phyloP scores from a whole-genome alignment of 1,140 invertebrate species.

The Pseudobourletiella spinata region DNA sequence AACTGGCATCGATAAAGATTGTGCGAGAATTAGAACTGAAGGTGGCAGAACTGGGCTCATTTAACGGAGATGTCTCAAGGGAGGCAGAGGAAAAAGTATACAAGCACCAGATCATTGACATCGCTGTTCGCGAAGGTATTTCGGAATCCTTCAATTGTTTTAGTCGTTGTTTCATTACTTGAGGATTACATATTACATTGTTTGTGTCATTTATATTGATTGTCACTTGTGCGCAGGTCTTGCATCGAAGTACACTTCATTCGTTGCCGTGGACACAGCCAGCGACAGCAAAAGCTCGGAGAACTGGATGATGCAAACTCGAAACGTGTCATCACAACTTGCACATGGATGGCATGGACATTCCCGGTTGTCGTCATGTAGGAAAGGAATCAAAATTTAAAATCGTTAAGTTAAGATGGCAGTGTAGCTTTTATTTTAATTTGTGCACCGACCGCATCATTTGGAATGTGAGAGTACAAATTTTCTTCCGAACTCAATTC shows the following conservation, averaged over 20 bases:
- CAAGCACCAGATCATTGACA: constrained; percentile 28
- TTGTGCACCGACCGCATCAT: no score
- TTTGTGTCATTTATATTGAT: no score
- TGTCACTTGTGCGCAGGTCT: no score
- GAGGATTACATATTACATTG: no score
- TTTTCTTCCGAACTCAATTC: neutral
- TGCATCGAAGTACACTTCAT: constrained; percentile 35
- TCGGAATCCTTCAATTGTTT: no score
- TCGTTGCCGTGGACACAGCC: constrained; percentile 32
- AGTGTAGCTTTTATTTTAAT: no score
- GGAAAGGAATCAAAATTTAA: no score
- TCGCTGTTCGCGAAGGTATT: constrained; percentile 29
- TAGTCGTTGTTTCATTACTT: no score
- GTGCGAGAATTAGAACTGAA: constrained; percentile 36
- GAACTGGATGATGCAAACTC: constrained; percentile 35
- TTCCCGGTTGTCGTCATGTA: no score
- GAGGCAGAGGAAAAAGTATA: neutral
- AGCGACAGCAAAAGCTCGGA: constrained; percentile 11
- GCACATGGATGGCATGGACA: constrained; percentile 36
- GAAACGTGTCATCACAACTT: constrained; percentile 30
- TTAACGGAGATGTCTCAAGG: neutral
- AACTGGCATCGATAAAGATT: constrained; percentile 34
- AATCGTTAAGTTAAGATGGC: no score
- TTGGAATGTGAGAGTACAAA: no score
- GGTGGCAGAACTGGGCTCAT: neutral